Conservation (phyloP, 30 jellyfish, hydroid and myxozoan genomes). For the Aurelia coerulea region DNA sequence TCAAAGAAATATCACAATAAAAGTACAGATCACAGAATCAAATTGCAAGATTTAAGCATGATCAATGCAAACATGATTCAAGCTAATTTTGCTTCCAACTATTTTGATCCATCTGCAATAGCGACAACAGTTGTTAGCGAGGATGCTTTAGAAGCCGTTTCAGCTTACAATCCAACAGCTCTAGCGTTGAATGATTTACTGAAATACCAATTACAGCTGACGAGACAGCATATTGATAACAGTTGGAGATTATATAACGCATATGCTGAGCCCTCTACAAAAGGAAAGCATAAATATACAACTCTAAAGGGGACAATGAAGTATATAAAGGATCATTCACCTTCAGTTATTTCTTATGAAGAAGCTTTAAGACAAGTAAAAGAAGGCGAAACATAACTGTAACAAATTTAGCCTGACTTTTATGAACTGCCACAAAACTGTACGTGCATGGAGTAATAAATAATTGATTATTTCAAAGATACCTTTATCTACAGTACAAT, state of each 20-base stretch:
- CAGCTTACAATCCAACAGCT: constrained; percentile 83
- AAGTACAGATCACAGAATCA: background rate
- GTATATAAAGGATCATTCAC: constrained; percentile 64
- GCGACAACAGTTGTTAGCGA: constrained; percentile 75
- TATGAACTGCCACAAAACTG: too few species aligned
- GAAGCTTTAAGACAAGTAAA: constrained; percentile 76
- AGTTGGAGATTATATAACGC: constrained; percentile 90
- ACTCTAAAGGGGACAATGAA: constrained; percentile 79
- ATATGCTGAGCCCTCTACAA: constrained; percentile 63
- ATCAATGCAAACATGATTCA: constrained; percentile 9
- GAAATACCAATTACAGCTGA: constrained; percentile 73
- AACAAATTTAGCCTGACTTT: too few species aligned
- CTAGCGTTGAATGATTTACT: constrained; percentile 84
- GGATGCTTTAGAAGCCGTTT: constrained; percentile 73
- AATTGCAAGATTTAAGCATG: constrained; percentile 16
- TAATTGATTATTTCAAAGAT: too few species aligned
- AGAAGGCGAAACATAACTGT: constrained; percentile 9
- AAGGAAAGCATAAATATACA: constrained; percentile 65
- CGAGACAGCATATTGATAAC: constrained; percentile 72
- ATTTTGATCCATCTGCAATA: constrained; percentile 64
- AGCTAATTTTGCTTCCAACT: constrained; percentile 22
- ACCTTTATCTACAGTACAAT: too few species aligned
- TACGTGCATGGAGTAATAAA: too few species aligned
- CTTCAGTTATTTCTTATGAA: constrained; percentile 70
- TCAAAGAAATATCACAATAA: background rate